Evolutionary conservation across 2,888 invertebrate genomes (phyloP).

Genomic region (Cyclophora albipunctata): DNA sequence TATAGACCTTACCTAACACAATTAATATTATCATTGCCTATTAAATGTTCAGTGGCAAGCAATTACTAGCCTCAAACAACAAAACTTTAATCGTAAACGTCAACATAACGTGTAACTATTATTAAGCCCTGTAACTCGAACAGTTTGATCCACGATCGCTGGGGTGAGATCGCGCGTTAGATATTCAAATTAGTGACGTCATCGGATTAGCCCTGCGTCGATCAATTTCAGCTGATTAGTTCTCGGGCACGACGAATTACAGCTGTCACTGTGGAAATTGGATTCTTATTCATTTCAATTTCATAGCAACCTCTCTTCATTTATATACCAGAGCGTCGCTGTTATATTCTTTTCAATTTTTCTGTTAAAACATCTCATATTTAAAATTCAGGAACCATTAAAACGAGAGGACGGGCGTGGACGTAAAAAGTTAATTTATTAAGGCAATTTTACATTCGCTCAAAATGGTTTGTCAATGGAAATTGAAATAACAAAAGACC

Average conservation of each 20-base stretch:
- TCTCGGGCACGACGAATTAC: slow-evolving; percentile 3
- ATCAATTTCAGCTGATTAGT: slow-evolving; percentile 32
- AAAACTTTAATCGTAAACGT: slow-evolving; percentile 33
- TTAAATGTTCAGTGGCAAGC: slow-evolving; percentile 7
- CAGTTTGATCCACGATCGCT: slow-evolving; percentile 27
- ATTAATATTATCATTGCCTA: neutral
- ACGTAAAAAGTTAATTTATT: slow-evolving; percentile 9
- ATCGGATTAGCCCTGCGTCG: slow-evolving; percentile 29
- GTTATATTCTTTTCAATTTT: too few relatives aligned
- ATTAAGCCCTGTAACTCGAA: slow-evolving; percentile 10
- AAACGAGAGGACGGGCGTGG: neutral
- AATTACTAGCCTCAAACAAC: slow-evolving; percentile 26
- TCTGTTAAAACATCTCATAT: too few relatives aligned
- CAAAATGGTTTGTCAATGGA: slow-evolving; percentile 13
- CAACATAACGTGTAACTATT: slow-evolving; percentile 24
- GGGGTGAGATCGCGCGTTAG: slow-evolving; percentile 16
- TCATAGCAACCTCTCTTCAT: neutral
- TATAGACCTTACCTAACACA: too few relatives aligned
- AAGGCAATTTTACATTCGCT: slow-evolving; percentile 4
- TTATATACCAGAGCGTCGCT: too few relatives aligned
- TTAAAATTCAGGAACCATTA: neutral
- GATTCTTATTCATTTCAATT: neutral
- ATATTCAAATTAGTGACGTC: slow-evolving; percentile 42
- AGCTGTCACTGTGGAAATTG: neutral
- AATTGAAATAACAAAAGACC: slow-evolving; percentile 18